Conservation (phyloP, 2,797 vertebrate genomes). For the Moxostoma hubbsi region DNA sequence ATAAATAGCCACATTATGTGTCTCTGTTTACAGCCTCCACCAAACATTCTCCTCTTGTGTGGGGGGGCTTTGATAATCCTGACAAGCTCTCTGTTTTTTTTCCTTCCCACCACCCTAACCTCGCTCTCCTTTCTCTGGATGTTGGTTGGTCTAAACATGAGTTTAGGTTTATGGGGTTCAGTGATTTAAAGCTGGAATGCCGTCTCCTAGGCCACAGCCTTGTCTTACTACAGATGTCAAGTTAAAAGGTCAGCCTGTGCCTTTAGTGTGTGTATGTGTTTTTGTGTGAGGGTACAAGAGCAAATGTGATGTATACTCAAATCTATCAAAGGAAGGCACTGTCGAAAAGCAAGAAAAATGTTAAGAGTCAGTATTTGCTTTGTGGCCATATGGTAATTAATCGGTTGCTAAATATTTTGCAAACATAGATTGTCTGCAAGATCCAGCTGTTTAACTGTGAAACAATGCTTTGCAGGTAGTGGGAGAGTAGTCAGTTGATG, state of each 20-base stretch:
- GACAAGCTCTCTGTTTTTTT: conserved; percentile 63
- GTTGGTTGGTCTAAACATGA: conserved; percentile 44
- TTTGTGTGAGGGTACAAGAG: conserved; percentile 6
- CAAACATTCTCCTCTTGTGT: conserved; percentile 62
- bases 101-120: conserved; percentile 22
- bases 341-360: too few species aligned
- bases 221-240: conserved; percentile 27
- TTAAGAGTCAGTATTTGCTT: background rate
- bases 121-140: conserved; percentile 14
- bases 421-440: background rate
- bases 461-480: background rate
- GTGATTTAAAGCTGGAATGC: conserved; percentile 35
- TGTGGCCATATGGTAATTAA: conserved; percentile 11
- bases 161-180: conserved; percentile 45
- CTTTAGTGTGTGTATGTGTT: conserved; percentile 6
- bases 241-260: conserved; percentile 23
- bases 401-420: background rate
- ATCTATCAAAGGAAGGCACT: background rate
- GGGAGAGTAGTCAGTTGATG: background rate
- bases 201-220: conserved; percentile 31
- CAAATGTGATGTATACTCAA: background rate
- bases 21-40: conserved; percentile 58
- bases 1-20: conserved; percentile 62
- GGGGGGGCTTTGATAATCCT: conserved; percentile 62
- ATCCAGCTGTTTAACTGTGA: conserved; percentile 14